Evolutionary conservation across 2,797 vertebrate species (phyloP), one percentile per base, ranked within the genome.

Genomic region (Otolemur crassicaudatus): DNA sequence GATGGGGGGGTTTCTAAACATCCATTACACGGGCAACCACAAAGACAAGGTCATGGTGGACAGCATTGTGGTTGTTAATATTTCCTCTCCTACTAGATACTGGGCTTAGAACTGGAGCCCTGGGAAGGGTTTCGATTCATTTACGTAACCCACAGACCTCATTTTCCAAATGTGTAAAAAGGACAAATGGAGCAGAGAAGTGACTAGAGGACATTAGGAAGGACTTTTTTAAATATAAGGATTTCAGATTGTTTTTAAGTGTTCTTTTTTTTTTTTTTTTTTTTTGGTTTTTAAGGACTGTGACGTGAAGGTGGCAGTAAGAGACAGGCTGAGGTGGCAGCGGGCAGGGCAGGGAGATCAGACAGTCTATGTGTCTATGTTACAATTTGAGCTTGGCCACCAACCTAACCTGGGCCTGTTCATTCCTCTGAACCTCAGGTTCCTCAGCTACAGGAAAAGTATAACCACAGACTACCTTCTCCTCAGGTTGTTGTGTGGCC

Each of bases 11-110:
- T 46, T 70, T 81, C 77, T 56, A 37, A 80, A 72, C 67, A 79
- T 19, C 69, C 53, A 13, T 61, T 29, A 58, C 12, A 29, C 2
- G 1, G 10, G 12, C 25, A 43, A 53, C 46, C 89, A 53, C 65
- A 43, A 14, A 16, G 67, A 43, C 93, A 91, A 93, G 88, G 80
- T 69, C 87, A 37, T 1, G 14, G 19, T 22, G 40, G 58, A 56
- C 12, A 34, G 53, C 69, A 11, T 12, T 0, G 7, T 7, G 19
- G 60, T 34, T 7, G 40, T 7, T 29, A 2, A 0, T 6, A 12
- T 60, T 27, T 43, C 3, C 5, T 49, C 37, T 13, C 63, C 37
- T 19, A 5, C 3, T 1, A 19, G 1, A 0, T 6, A 17, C n/a
- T 7, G 43, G 87, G 70, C 6, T 14, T 70, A 40, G 77, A 40